phyloP scores from a whole-genome alignment of 2,797 vertebrate genomes.

The Enteromius radiatus region DNA sequence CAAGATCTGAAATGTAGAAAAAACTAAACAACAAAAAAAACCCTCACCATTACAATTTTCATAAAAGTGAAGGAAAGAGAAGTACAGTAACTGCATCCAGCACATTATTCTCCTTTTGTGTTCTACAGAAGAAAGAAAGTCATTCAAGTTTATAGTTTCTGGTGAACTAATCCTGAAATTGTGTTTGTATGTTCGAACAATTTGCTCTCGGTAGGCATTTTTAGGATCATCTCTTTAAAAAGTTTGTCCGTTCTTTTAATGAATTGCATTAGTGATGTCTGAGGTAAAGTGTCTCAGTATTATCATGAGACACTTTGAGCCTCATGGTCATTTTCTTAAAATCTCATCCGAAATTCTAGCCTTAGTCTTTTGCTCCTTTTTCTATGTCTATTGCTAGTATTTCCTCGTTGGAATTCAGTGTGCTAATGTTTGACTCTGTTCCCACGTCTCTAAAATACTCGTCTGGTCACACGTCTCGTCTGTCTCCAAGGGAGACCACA shows the following conservation, averaged over 20 bases:
- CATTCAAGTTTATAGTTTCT: neutral
- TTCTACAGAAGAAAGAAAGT: conserved; percentile 1
- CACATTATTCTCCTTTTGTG: neutral
- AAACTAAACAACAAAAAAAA: neutral
- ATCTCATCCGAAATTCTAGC: conserved; percentile 34
- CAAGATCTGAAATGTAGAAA: neutral
- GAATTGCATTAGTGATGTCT: conserved; percentile 1
- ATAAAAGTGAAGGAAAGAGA: too few species aligned
- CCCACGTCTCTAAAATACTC: conserved; percentile 54
- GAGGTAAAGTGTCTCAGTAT: conserved; percentile 12
- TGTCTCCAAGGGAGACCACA: conserved; percentile 36
- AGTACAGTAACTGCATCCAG: neutral
- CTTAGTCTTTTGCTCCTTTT: conserved; percentile 14
- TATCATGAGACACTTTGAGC: conserved; percentile 18
- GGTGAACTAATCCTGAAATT: neutral
- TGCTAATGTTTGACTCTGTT: conserved; percentile 42
- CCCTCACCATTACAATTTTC: neutral
- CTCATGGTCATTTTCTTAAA: conserved; percentile 41
- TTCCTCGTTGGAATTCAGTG: conserved; percentile 43
- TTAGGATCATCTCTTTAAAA: neutral
- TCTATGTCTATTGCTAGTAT: conserved; percentile 21
- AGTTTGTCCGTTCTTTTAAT: conserved; percentile 13
- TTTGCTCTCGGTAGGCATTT: neutral
- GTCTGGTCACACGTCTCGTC: conserved; percentile 44
- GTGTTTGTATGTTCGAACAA: neutral